Evolutionary conservation across 2,113 vertebrate species (phyloP), one percentile per base, ranked within the genome.

Genomic region (Hassar affinis): DNA sequence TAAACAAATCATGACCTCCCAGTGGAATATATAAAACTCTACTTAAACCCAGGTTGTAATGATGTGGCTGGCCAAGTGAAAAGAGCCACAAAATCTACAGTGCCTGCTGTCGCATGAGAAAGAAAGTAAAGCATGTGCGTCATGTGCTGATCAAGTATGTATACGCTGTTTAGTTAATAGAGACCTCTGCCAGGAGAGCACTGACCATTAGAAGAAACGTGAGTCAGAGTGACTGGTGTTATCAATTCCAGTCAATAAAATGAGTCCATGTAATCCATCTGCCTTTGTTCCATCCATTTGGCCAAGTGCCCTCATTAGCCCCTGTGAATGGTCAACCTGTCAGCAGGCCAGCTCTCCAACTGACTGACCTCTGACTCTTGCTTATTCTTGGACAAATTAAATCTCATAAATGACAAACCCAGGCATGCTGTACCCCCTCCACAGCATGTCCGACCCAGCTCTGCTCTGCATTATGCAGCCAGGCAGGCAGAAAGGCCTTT

Each of bases 301-400:
- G 92, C 89, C 90, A 90, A 90, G 91, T 89, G 91, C 91, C 93
- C 93, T 95, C 94, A 91, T 95, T 95, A 95, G 93, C 93, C 94
- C 94, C 80, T 81, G 64, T 80, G 80, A 93, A 92, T 87, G 93
- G 91, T 93, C 91, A 90, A 91, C 92, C 92, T 92, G 88, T 92
- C 94, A 92, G 93, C 92, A 93, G 92, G 91, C 91, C 91, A 89
- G 92, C 88, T 87, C 92, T 93, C 92, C 90, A 92, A 91, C 92
- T 77, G 92, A 91, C 93, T 94, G 94, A 94, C 94, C 93, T 93
- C 93, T 93, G 92, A 94, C 94, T 93, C 91, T 75, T 1, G 80
- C 92, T 93, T 93, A 92, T 94, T 95, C 93, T 93, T 93, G 90
- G 90, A 93, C 93, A 94, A 95, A 95, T 94, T 93, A 95, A 95